Evolutionary conservation across 1,140 invertebrate species (phyloP), one percentile per base, ranked within the genome.

Genomic region (Bombus terrestris): DNA sequence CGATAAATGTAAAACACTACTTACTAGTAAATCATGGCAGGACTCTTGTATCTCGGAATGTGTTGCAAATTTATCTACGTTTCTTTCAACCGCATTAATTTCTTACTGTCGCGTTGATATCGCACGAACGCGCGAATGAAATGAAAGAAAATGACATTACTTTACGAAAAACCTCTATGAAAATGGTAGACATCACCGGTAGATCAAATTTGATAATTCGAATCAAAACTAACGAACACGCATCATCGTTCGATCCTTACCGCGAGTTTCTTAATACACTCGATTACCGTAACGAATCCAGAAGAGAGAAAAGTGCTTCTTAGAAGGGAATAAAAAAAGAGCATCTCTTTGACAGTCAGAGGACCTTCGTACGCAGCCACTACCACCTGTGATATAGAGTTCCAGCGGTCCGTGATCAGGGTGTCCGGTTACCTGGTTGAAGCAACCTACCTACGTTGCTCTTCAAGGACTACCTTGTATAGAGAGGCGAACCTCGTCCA

Each of bases 311-410:
- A n/a, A n/a, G 69, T 66, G 74, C n/a, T 90, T 87, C 89, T 91
- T 77, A 59, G 89, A 72, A 64, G 0, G 9, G 78, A 68, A 18
- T 73, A 74, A 35, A 66, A 66, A 69, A 77, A 84, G 81, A 87
- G 86, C 86, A 84, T 87, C 86, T 87, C 82, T 84, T 43, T 64
- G 80, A 89, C 86, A 90, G 88, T 90, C 81, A 74, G 88, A 89
- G 88, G 89, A 90, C 86, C 88, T 89, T 84, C 78, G 79, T 89
- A 71, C 88, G 79, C 43, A 89, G 85, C 86, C 89, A 91, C 81
- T 92, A 91, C 92, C 94, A 94, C 94, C 93, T 95, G 94, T 93
- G 93, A 94, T 95, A 95, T 95, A 94, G 93, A 93, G 92, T 95
- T 95, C 93, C 94, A 92, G 68, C 90, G 91, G 91, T 91, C 86